Evolutionary conservation across 2,797 vertebrate species (phyloP), one percentile per base, ranked within the genome.

Genomic region (Bovichtus variegatus): DNA sequence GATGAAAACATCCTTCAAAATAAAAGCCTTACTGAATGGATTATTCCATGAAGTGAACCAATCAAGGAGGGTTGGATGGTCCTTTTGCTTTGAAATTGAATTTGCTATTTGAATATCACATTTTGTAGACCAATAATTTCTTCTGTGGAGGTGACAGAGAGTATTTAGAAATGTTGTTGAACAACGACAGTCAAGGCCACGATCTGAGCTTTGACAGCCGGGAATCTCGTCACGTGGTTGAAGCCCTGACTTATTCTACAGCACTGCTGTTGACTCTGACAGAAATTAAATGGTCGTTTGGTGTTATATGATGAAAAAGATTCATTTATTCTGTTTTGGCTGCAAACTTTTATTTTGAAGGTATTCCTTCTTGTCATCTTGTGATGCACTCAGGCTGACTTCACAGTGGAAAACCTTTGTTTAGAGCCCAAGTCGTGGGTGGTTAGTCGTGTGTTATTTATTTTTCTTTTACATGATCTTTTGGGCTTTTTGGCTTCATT

Each of bases 161-260:
- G 25, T 11, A 40, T 78, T 76, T 63, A 19, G 38, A 78, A 72
- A 81, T 21, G 1, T 27, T 1, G 13, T 34, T 23, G 2, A 3
- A 58, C 27, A 40, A 41, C 41, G 12, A n/a, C 9, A 21, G 2
- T 21, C 18, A 0, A 18, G 18, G 0, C 13, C 47, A 83, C 9
- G 68, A 78, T 34, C 75, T n/a, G 41, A 7, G 18, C 80, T 63
- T 55, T 51, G 62, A 80, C 75, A 72, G n/a, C n/a, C n/a, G n/a
- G n/a, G 3, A 0, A 46, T 31, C 8, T 10, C 40, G 2, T 58
- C 47, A 66, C 1, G 21, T 5, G 5, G 0, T 5, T 0, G 44
- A 50, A 10, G 18, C 25, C 8, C 31, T 27, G 25, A 58, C 12
- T 19, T 3, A 23, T 58, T n/a, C n/a, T n/a, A n/a, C 4, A 47